phyloP scores from a whole-genome alignment of 2,797 vertebrate species.

The Macropodus opercularis region DNA sequence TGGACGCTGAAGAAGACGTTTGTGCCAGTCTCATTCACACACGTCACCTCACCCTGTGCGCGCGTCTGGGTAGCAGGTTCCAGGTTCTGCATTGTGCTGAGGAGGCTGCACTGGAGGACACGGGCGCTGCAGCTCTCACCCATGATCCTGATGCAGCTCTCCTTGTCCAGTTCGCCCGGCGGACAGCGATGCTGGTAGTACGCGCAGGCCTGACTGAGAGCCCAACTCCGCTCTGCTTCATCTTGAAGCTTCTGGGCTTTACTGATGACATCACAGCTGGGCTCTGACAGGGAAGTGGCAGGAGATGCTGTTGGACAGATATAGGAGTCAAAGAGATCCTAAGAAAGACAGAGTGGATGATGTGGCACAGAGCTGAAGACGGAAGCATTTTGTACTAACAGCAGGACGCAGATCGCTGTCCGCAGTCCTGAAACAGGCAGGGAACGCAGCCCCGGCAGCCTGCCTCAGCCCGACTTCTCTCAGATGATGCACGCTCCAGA shows the following conservation, averaged over 20 bases:
- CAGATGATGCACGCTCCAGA: conserved; percentile 78
- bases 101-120: conserved; percentile 83
- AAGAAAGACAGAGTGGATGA: neutral
- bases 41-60: conserved; percentile 71
- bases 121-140: conserved; percentile 85
- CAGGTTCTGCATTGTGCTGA: conserved; percentile 83
- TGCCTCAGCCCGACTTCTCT: conserved; percentile 76
- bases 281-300: conserved; percentile 68
- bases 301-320: conserved; percentile 59
- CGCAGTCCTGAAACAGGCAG: conserved; percentile 88
- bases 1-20: no score
- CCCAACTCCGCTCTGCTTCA: conserved; percentile 85
- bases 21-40: no score
- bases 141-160: conserved; percentile 82
- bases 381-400: conserved; percentile 63
- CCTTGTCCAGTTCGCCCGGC: conserved; percentile 58
- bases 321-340: neutral
- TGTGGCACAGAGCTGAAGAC: neutral
- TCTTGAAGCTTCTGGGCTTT: conserved; percentile 79
- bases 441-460: conserved; percentile 83
- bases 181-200: conserved; percentile 85
- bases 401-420: conserved; percentile 77
- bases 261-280: conserved; percentile 84
- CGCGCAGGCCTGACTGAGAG: conserved; percentile 86
- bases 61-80: conserved; percentile 77